Conservation (phyloP, 2,797 vertebrate species). For the Protosalanx chinensis region DNA sequence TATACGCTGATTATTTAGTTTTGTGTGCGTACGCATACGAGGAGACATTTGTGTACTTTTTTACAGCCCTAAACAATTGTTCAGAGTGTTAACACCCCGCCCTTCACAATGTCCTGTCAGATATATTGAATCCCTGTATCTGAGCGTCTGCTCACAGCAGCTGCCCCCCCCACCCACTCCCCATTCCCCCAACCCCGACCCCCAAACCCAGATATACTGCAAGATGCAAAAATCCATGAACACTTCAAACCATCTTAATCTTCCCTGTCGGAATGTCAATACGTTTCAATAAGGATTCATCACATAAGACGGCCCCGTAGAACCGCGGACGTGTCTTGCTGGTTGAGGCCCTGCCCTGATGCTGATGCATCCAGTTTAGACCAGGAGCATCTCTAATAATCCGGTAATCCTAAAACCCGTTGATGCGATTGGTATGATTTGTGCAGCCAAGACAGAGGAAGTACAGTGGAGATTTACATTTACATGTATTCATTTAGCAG, state of each 20-base stretch:
- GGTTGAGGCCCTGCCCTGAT: constrained; percentile 11
- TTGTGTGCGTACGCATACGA: constrained; percentile 2
- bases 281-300: constrained; percentile 66
- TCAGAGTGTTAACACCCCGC: constrained; percentile 56
- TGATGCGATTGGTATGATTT: constrained; percentile 51
- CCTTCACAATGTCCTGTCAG: constrained; percentile 46
- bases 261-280: constrained; percentile 58
- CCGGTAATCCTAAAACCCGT: constrained; percentile 60
- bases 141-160: constrained; percentile 52
- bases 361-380: constrained; percentile 39
- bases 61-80: constrained; percentile 57
- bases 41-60: constrained; percentile 47
- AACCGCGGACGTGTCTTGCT: not conserved
- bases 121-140: constrained; percentile 70
- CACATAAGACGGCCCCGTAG: constrained; percentile 35
- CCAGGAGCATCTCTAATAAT: constrained; percentile 44
- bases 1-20: not conserved
- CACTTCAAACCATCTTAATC: constrained; percentile 74
- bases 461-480: too few relatives aligned
- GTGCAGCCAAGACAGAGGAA: too few relatives aligned
- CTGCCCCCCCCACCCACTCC: constrained; percentile 41
- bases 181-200: constrained; percentile 58
- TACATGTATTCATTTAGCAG: too few relatives aligned
- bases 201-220: constrained; percentile 42
- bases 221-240: constrained; percentile 68